phyloP scores from a whole-genome alignment of 2,113 vertebrate species.

The Carettochelys insculpta region DNA sequence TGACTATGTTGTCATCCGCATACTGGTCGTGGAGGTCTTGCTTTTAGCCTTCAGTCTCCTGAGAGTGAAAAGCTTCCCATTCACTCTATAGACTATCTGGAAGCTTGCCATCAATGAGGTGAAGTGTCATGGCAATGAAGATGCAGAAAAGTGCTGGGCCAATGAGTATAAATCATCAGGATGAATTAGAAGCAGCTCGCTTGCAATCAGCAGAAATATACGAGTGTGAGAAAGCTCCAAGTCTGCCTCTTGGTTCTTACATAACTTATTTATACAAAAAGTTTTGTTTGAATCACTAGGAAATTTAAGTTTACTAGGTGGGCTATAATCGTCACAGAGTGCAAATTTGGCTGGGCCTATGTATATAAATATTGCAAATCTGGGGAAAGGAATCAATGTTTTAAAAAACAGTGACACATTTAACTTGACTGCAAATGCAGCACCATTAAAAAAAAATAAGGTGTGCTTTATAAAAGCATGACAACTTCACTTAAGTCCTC shows the following conservation, averaged over 20 bases:
- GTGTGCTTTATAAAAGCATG: conserved; percentile 10
- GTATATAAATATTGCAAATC: conserved; percentile 25
- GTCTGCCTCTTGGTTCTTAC: not conserved
- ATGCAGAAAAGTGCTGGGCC: too few relatives aligned
- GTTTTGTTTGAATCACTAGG: not conserved
- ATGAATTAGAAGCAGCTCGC: not conserved
- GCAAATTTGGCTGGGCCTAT: not conserved
- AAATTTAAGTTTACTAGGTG: not conserved
- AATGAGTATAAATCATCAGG: too few relatives aligned
- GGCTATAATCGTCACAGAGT: not conserved
- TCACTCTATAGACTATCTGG: too few relatives aligned
- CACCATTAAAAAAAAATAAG: conserved; percentile 23
- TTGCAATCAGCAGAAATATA: not conserved
- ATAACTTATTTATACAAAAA: not conserved
- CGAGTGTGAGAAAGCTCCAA: not conserved
- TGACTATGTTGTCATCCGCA: too few relatives aligned
- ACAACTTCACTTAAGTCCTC: conserved; percentile 35
- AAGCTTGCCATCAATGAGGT: too few relatives aligned
- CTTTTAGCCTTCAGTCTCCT: too few relatives aligned
- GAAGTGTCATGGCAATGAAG: too few relatives aligned
- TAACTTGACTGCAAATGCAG: conserved; percentile 57
- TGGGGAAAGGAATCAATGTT: conserved; percentile 29
- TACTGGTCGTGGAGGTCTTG: too few relatives aligned
- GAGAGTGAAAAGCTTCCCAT: too few relatives aligned
- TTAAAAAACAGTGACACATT: not conserved